These are phyloP conservation scores for Nycticryphes semicollaris DNA, from an alignment of 2,113 vertebrate genomes.

Conservation along the genomic window DNA sequence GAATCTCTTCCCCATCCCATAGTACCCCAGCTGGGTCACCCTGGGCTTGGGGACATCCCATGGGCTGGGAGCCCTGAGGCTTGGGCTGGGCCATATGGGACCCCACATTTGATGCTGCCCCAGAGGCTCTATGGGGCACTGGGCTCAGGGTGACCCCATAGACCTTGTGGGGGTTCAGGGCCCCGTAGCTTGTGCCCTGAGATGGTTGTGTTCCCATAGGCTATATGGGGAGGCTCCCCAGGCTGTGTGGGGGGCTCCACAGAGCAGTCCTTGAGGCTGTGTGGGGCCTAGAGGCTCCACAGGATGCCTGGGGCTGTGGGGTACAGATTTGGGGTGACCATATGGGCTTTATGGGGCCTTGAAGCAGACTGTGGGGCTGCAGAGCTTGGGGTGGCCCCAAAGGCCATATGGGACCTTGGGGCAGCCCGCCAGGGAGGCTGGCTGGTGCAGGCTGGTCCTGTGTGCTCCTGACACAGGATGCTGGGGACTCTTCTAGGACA, in stretches of 20 bases:
- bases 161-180: too few species aligned
- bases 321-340: neutral
- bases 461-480: neutral
- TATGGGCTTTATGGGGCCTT: neutral
- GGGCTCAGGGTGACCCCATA: neutral
- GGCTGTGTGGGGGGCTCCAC: neutral
- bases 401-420: too few species aligned
- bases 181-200: neutral
- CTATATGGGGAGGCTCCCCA: too few species aligned
- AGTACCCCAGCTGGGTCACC: too few species aligned
- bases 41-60: neutral
- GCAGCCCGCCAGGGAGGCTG: neutral
- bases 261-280: neutral
- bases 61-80: neutral
- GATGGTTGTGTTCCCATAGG: neutral
- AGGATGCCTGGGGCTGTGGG: neutral
- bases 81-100: neutral
- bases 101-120: neutral
- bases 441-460: neutral
- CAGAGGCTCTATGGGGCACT: neutral
- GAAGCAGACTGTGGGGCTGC: neutral
- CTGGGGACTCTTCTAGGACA: neutral
- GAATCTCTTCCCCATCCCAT: too few species aligned
- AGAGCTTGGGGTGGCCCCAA: neutral
- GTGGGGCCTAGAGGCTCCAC: neutral